Base-by-base conservation (phyloP, 2,888 invertebrate genomes). In the Troides aeacus region DNA sequence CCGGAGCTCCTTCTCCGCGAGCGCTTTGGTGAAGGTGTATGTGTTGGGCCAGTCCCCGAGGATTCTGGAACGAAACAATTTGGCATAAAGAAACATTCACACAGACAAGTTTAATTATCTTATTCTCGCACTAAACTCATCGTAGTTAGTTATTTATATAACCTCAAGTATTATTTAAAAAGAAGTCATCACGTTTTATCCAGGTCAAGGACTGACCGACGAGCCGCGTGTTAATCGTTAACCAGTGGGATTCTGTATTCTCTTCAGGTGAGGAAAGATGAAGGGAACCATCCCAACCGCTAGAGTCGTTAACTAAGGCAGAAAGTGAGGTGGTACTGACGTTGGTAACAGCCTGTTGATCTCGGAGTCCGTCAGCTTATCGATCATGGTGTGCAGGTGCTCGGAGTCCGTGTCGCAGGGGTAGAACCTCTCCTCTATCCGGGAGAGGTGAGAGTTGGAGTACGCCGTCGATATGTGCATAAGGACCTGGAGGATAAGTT, bases 401-500 rank as follows among this genome's bases (percentile, higher is more conserved):
- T 93, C 93, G 70, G 92, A 91, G 64, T 92, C 87, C 0, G 93
- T 86, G 0, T 93, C 86, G 73, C 93, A 93, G 0, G 92, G 89
- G 83, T 96, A 96, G 77, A 96, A 94, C 69, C 89, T 86, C 83
- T 97, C 96, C 42, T 95, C 94, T 10, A 96, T 94, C 8, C 72
- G 66, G 0, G 81, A 72, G 0, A 89, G 78, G 74, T 93, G 93
- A 71, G 96, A 96, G 85, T 97, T 96, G 2, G 96, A 95, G 81
- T 96, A 97, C 0, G 97, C 97, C 0, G 97, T 97, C 2, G 96
- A 97, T 63, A 97, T 95, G 84, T 97, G 96, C 76, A 97, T 94
- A 46, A 95, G 78, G 0, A 94, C 93, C 95, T 95, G 56, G 3
- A 30, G 53, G 39, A 39, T 39, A 39, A 39, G 39, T 39, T 39